phyloP scores from a whole-genome alignment of 2,888 invertebrate genomes.

The Cryptocephalus primarius region DNA sequence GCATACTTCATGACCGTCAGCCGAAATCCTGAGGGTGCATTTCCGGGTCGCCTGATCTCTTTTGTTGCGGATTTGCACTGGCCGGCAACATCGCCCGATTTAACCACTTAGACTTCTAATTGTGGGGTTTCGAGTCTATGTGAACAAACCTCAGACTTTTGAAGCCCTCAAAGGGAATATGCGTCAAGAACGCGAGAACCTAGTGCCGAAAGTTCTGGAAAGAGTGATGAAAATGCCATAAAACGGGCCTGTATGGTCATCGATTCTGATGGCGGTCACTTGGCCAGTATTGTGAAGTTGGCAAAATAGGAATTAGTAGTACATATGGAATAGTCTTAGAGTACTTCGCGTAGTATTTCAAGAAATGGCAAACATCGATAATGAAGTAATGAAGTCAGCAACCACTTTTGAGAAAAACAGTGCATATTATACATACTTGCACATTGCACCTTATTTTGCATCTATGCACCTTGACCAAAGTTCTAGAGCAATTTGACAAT shows the following conservation, averaged over 20 bases:
- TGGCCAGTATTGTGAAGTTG: neutral
- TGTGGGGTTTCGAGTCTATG: slow-evolving; percentile 8
- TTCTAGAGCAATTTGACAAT: too few species aligned
- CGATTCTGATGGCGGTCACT: slow-evolving; percentile 12
- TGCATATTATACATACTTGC: too few species aligned
- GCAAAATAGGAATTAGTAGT: too few species aligned
- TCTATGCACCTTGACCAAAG: too few species aligned
- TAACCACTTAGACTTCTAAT: slow-evolving; percentile 9
- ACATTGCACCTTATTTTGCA: too few species aligned
- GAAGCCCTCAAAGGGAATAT: slow-evolving; percentile 15
- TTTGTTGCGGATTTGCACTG: slow-evolving; percentile 12
- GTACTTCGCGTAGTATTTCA: too few species aligned
- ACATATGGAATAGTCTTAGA: too few species aligned
- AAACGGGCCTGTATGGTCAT: slow-evolving; percentile 13
- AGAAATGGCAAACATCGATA: too few species aligned
- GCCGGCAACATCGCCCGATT: slow-evolving; percentile 14
- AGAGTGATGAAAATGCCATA: slow-evolving; percentile 5
- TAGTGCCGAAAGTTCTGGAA: slow-evolving; percentile 15
- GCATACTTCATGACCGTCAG: too few species aligned
- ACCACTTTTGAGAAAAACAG: too few species aligned
- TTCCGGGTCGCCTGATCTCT: neutral
- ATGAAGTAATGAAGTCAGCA: too few species aligned
- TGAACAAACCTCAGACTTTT: neutral
- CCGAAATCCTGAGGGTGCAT: neutral
- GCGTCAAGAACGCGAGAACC: slow-evolving; percentile 8